These are phyloP conservation scores for Tricholauxania praeusta DNA, from an alignment of 2,888 invertebrate species.

Conservation along the genomic window DNA sequence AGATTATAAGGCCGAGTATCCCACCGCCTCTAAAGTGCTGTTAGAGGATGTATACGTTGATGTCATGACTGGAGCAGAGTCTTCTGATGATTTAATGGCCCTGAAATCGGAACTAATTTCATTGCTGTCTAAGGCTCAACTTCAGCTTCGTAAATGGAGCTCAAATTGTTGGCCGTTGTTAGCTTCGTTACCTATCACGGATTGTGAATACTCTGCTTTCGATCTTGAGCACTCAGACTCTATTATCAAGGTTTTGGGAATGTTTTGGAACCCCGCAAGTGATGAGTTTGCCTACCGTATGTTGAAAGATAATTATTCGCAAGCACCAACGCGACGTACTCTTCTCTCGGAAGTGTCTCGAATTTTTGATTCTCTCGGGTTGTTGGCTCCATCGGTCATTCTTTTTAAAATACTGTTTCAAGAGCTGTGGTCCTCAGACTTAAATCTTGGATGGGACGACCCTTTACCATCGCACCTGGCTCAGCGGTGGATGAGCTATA, in stretches of 20 bases:
- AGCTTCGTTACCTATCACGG: not conserved
- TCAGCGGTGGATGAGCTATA: constrained; percentile 3
- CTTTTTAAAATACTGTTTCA: constrained; percentile 44
- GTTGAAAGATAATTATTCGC: not conserved
- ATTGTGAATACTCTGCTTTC: constrained; percentile 29
- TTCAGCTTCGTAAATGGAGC: constrained; percentile 16
- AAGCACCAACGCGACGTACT: constrained; percentile 29
- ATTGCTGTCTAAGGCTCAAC: constrained; percentile 17
- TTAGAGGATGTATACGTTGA: constrained; percentile 45
- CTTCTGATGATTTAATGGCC: constrained; percentile 25
- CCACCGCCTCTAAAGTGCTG: constrained; percentile 38
- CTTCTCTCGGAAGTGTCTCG: constrained; percentile 38
- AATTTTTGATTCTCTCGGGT: constrained; percentile 43
- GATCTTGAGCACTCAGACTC: constrained; percentile 1
- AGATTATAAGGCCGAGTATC: constrained; percentile 36
- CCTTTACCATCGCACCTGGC: constrained; percentile 26
- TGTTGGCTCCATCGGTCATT: constrained; percentile 39
- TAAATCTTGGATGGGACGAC: constrained; percentile 42
- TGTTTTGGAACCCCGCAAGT: constrained; percentile 39
- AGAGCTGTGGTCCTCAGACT: constrained; percentile 38
- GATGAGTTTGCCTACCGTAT: constrained; percentile 36
- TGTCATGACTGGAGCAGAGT: constrained; percentile 38
- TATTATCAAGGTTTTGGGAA: constrained; percentile 38
- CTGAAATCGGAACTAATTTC: constrained; percentile 35
- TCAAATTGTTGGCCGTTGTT: constrained; percentile 15